Percentiles rank a stretch among this genome's conserved stretches.
Conservation (phyloP, 1,140 invertebrate species). For the Coptotermes formosanus region DNA sequence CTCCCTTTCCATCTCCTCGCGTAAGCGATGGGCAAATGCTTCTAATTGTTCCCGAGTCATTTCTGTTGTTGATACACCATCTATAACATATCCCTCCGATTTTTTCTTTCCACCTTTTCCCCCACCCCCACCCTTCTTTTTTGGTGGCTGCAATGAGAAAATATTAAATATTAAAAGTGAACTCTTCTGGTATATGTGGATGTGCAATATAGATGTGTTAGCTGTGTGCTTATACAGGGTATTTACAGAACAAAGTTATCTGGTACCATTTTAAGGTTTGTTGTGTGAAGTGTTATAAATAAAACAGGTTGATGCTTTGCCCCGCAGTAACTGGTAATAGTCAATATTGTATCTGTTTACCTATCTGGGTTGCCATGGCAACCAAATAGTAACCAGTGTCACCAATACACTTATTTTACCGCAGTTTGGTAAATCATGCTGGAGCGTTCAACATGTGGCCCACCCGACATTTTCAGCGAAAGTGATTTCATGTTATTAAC, state of each 20-base stretch:
- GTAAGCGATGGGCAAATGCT: constrained; percentile 79
- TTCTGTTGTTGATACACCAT: constrained; percentile 86
- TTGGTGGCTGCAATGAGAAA: constrained; percentile 35
- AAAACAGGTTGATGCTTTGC: no score
- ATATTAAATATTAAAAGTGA: neutral
- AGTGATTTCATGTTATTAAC: no score
- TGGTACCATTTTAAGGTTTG: no score
- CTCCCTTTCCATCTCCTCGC: constrained; percentile 90
- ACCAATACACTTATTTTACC: neutral
- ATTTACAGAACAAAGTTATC: no score
- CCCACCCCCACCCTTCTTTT: constrained; percentile 44
- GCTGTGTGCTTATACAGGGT: no score
- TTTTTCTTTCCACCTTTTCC: constrained; percentile 41
- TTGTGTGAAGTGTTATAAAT: no score
- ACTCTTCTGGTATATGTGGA: no score
- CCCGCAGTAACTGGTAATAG: neutral
- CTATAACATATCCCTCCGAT: constrained; percentile 63
- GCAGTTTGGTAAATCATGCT: neutral
- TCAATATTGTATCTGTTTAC: neutral
- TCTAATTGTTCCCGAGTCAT: constrained; percentile 94
- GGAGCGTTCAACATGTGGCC: no score
- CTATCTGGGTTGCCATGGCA: neutral
- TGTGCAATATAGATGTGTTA: no score
- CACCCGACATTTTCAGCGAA: no score
- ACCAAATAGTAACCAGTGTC: neutral